phyloP scores from a whole-genome alignment of 2,888 invertebrate species.

The Diploptera punctata region DNA sequence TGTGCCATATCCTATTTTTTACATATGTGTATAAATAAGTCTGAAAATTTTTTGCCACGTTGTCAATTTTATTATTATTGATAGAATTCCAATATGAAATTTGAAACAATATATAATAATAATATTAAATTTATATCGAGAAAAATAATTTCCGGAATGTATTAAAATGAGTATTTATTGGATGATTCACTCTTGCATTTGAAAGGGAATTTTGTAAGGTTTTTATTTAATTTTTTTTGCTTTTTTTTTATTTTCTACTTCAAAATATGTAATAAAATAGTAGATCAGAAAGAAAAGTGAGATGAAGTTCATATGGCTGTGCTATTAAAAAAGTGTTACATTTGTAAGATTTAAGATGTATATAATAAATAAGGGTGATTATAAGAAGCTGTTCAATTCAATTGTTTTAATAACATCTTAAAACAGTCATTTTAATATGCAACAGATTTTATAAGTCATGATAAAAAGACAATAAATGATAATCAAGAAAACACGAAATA shows the following conservation, averaged over 20 bases:
- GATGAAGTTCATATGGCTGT: conserved; percentile 20
- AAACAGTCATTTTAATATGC: too few relatives aligned
- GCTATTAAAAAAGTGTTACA: conserved; percentile 8
- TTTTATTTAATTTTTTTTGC: conserved; percentile 3
- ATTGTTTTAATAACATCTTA: too few relatives aligned
- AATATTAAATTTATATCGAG: background rate
- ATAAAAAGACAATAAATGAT: too few relatives aligned
- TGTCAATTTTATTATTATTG: background rate
- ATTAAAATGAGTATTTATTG: background rate
- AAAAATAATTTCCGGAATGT: background rate
- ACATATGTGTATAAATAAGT: too few relatives aligned
- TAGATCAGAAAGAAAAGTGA: background rate
- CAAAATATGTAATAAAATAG: background rate
- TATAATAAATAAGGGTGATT: background rate
- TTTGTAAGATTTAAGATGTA: background rate
- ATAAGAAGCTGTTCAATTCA: background rate
- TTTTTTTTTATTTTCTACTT: background rate
- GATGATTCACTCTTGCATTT: background rate
- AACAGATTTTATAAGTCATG: too few relatives aligned
- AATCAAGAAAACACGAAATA: too few relatives aligned
- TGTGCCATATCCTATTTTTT: too few relatives aligned
- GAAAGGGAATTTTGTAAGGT: background rate
- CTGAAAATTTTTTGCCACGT: background rate
- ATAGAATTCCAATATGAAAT: background rate
- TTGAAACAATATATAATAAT: background rate